Evolutionary conservation across 2,113 vertebrate species (phyloP), one percentile per base, ranked within the genome.

Genomic region (Hippopotamus amphibius): DNA sequence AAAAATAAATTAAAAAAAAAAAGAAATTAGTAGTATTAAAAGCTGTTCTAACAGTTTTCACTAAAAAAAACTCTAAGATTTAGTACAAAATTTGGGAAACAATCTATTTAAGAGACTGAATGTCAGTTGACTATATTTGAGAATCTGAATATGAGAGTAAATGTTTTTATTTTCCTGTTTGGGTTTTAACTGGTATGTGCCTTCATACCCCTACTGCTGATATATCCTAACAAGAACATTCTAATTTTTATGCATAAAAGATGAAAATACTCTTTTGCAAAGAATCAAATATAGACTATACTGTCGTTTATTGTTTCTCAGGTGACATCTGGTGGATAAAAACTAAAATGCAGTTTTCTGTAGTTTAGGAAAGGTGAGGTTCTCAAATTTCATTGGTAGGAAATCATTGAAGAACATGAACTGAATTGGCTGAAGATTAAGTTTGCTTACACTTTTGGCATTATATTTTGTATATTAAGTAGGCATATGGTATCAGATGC

Each of bases 301-400:
- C 46, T 61, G 61, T 77, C 89, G 46, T 74, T 96, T 69, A n/a
- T 37, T 93, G 61, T 93, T 90, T 96, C 93, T 90, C 15, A 15
- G 77, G 77, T 94, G 95, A 94, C 97, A 96, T 88, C 97, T 97
- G 88, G 95, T 97, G 97, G 97, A 33, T 68, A 72, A 94, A 97
- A 90, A 48, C 10, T 30, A 79, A 95, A 97, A 95, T 94, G 88
- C 93, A 96, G 68, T 37, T 91, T 96, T 91, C 76, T 68, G n/a
- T 50, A 37, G 43, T 74, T 77, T 1, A 53, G 14, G 41, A 86
- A 92, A 85, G 76, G 12, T 22, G 33, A 82, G 15, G 11, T 59
- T 88, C 46, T 94, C 46, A 71, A 76, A 89, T 89, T 80, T 61
- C 59, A 55, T 24, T 61, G 72, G 16, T 28, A 61, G 68, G 82